Conservation (phyloP, 30 jellyfish, hydroid and myxozoan genomes). For the Turritopsis dohrnii region DNA sequence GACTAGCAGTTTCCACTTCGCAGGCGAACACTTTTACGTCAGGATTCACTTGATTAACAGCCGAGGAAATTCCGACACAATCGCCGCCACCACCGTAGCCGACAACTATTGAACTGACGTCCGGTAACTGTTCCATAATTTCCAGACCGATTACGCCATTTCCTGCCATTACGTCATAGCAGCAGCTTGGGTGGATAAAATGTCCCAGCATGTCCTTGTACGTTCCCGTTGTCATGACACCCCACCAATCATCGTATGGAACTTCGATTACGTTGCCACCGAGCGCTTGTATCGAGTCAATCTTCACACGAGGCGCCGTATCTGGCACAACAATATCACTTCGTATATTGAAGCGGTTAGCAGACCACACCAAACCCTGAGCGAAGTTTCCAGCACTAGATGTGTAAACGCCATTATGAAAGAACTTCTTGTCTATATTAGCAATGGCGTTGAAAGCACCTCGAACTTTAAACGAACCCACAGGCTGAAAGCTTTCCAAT, state of each 20-base stretch:
- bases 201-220: not conserved
- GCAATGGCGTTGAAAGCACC: slow-evolving; percentile 12
- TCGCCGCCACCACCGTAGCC: slow-evolving; percentile 33
- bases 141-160: slow-evolving; percentile 26
- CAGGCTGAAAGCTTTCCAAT: slow-evolving; percentile 16
- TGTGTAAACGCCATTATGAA: slow-evolving; percentile 12
- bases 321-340: slow-evolving; percentile 18
- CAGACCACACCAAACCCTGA: slow-evolving; percentile 24
- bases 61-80: slow-evolving; percentile 17
- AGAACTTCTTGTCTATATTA: not conserved
- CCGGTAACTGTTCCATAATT: slow-evolving; percentile 16
- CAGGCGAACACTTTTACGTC: slow-evolving; percentile 10
- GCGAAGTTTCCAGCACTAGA: slow-evolving; percentile 24
- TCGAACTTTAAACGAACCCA: slow-evolving; percentile 33
- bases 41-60: slow-evolving; percentile 13
- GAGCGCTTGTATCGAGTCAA: not conserved
- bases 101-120: slow-evolving; percentile 14
- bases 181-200: slow-evolving; percentile 17
- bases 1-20: slow-evolving; percentile 9
- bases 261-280: slow-evolving; percentile 26
- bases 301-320: slow-evolving; percentile 3
- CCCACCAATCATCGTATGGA: slow-evolving; percentile 25
- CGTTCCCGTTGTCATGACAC: slow-evolving; percentile 15
- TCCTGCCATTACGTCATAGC: slow-evolving; percentile 12
- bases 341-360: not conserved